Evolutionary conservation across 2,888 invertebrate species (phyloP).

Genomic region (Watsonalla binaria): DNA sequence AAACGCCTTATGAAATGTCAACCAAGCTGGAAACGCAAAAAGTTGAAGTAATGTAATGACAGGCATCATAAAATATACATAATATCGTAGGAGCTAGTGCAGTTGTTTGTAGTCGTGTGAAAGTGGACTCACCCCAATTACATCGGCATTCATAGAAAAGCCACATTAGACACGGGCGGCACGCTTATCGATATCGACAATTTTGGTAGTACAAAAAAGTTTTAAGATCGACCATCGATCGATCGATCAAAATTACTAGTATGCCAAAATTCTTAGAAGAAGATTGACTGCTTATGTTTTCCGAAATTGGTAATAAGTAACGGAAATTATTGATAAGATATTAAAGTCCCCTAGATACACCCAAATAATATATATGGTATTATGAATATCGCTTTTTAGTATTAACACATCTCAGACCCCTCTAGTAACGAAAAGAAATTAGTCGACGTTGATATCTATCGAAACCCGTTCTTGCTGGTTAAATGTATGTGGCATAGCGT

Average conservation of each 20-base stretch:
- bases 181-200: constrained; percentile 26
- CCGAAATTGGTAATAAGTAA: too few relatives aligned
- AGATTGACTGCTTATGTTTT: too few relatives aligned
- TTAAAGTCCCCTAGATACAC: neutral
- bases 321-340: too few relatives aligned
- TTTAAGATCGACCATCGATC: neutral
- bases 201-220: neutral
- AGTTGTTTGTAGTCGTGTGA: constrained; percentile 58
- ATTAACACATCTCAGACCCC: neutral
- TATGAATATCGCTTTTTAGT: too few relatives aligned
- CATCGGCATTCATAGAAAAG: constrained; percentile 59
- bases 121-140: constrained; percentile 67
- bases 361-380: too few relatives aligned
- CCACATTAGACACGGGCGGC: constrained; percentile 41
- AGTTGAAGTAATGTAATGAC: constrained; percentile 24
- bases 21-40: constrained; percentile 15
- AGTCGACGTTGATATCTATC: too few relatives aligned
- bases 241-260: too few relatives aligned
- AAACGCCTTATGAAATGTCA: neutral
- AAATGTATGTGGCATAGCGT: too few relatives aligned
- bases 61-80: constrained; percentile 19
- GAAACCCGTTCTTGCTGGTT: too few relatives aligned
- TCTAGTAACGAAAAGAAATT: too few relatives aligned
- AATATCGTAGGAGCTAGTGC: constrained; percentile 29
- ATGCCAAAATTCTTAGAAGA: too few relatives aligned